Evolutionary conservation across 2,113 vertebrate genomes (phyloP).

Genomic region (Xiphophorus maculatus): DNA sequence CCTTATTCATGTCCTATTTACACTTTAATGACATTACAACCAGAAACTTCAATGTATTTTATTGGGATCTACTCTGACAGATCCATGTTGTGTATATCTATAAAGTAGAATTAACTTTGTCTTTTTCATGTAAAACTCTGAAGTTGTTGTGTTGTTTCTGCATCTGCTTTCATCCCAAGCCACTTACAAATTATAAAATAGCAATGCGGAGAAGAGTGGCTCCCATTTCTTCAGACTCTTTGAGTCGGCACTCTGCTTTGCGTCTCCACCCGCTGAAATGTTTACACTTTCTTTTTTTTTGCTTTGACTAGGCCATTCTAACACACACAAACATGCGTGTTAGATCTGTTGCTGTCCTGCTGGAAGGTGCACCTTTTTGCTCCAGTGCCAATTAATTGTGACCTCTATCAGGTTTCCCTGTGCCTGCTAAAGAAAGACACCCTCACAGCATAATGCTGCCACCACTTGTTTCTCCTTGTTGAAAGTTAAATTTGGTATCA

Average conservation of each 20-base stretch:
- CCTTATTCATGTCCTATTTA: neutral
- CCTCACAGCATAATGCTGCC: neutral
- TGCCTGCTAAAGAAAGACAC: neutral
- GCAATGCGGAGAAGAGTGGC: neutral
- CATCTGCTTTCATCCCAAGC: neutral
- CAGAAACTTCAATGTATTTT: neutral
- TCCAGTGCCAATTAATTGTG: neutral
- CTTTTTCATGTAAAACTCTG: neutral
- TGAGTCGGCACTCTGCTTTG: too few species aligned
- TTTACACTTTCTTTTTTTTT: too few species aligned
- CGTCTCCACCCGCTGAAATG: too few species aligned
- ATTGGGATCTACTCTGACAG: neutral
- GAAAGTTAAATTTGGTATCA: neutral
- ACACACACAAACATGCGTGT: neutral
- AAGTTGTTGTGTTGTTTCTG: neutral
- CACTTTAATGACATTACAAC: neutral
- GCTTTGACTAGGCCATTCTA: neutral
- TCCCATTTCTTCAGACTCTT: too few species aligned
- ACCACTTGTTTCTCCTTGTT: neutral
- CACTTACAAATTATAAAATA: neutral
- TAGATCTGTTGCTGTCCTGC: too few species aligned
- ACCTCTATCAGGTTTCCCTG: neutral
- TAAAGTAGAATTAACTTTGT: too few species aligned
- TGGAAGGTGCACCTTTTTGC: neutral
- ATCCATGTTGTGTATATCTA: neutral